A percentile compares a stretch with the other conserved stretches of the same genome.
phyloP scores from a whole-genome alignment of 2,888 invertebrate genomes.

The Apoda limacodes region DNA sequence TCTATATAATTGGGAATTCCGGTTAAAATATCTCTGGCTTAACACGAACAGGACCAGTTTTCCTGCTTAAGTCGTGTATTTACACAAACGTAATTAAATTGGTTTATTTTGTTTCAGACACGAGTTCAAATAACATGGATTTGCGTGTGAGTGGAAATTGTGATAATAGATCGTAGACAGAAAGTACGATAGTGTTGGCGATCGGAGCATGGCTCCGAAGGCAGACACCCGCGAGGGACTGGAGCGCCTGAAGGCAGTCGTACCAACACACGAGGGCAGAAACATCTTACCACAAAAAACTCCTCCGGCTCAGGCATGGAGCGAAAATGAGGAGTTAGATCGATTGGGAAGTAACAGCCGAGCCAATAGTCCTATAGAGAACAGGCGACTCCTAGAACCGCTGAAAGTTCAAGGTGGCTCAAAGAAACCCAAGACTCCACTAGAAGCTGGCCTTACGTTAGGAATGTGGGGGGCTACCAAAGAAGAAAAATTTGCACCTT shows the following conservation, averaged over 20 bases:
- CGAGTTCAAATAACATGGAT: too few relatives aligned
- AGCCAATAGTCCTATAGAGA: constrained; percentile 39
- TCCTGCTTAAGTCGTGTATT: too few relatives aligned
- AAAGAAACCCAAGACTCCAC: constrained; percentile 24
- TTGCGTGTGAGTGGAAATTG: too few relatives aligned
- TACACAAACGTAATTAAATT: too few relatives aligned
- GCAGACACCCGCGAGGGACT: constrained; percentile 7
- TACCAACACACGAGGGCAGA: constrained; percentile 28
- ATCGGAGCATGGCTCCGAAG: constrained; percentile 10
- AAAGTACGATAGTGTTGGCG: constrained; percentile 8
- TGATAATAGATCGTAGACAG: too few relatives aligned
- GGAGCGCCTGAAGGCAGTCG: constrained; percentile 2
- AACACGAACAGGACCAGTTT: too few relatives aligned
- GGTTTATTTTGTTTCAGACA: too few relatives aligned
- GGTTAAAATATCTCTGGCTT: too few relatives aligned
- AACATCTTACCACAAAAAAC: constrained; percentile 32
- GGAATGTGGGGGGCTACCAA: constrained; percentile 27
- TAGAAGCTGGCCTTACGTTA: constrained; percentile 44
- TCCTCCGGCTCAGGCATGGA: constrained; percentile 41
- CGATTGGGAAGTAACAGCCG: constrained; percentile 23
- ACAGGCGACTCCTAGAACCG: constrained; percentile 33
- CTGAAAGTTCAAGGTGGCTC: too few relatives aligned
- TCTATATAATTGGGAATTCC: too few relatives aligned
- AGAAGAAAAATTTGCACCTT: constrained; percentile 16
- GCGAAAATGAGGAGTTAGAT: constrained; percentile 34